A percentile compares a stretch with the other conserved stretches of the same genome.
These are phyloP conservation scores for Volucella bombylans DNA, from an alignment of 2,888 invertebrate species.

Conservation along the genomic window DNA sequence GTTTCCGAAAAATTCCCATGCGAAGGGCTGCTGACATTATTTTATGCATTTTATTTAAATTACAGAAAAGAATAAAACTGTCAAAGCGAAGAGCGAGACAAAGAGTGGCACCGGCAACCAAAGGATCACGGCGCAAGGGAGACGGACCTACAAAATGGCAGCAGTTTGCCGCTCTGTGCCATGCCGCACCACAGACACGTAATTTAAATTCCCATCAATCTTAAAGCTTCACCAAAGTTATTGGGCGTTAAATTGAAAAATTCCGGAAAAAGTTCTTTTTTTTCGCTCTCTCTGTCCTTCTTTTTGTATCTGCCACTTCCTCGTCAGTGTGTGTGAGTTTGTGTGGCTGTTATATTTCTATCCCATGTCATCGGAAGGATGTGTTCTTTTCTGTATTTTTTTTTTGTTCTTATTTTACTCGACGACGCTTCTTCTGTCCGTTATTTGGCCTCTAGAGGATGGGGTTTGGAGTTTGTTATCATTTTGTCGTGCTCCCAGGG, in stretches of 20 bases:
- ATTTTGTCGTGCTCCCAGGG: constrained; percentile 16
- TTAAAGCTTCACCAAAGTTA: constrained; percentile 76
- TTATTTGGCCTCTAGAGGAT: constrained; percentile 8
- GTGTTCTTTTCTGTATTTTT: constrained; percentile 7
- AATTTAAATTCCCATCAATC: constrained; percentile 77
- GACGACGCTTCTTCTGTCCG: constrained; percentile 13
- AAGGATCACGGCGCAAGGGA: constrained; percentile 31
- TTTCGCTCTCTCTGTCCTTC: constrained; percentile 20
- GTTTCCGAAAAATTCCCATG: constrained; percentile 63
- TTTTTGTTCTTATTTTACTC: neutral
- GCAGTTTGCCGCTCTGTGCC: constrained; percentile 51
- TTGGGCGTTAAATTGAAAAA: constrained; percentile 77
- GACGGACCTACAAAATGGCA: constrained; percentile 61
- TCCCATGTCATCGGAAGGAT: constrained; percentile 55
- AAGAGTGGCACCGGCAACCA: neutral
- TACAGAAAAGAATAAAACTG: constrained; percentile 75
- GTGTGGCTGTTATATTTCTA: constrained; percentile 52
- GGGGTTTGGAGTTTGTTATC: constrained; percentile 7
- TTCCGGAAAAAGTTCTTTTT: constrained; percentile 73
- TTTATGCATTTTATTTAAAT: constrained; percentile 74
- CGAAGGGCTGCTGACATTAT: constrained; percentile 73
- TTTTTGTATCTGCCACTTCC: constrained; percentile 4
- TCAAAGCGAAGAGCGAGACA: constrained; percentile 70
- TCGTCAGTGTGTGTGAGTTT: constrained; percentile 21
- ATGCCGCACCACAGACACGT: constrained; percentile 75